These are phyloP conservation scores for Pseudoips prasinana DNA, from an alignment of 2,888 invertebrate genomes.

Conservation along the genomic window DNA sequence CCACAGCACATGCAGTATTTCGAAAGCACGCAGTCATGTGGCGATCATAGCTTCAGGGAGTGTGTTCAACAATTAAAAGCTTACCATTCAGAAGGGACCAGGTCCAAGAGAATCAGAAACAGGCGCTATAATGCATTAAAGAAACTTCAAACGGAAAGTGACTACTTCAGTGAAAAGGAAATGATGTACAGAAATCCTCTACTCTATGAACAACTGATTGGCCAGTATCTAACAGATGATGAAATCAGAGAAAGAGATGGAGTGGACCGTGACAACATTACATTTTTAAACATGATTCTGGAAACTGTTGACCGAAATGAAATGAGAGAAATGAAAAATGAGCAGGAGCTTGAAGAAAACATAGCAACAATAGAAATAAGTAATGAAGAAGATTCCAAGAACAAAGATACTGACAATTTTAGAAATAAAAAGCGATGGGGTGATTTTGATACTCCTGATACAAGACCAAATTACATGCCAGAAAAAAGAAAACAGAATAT, in stretches of 20 bases:
- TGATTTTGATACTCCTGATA: slow-evolving; percentile 76
- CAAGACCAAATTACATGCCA: slow-evolving; percentile 49
- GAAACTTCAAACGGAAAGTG: slow-evolving; percentile 84
- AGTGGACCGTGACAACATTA: slow-evolving; percentile 78
- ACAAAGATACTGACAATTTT: slow-evolving; percentile 29
- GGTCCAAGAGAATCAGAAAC: slow-evolving; percentile 85
- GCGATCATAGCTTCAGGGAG: slow-evolving; percentile 81
- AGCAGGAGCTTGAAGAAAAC: slow-evolving; percentile 83
- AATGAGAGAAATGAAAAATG: slow-evolving; percentile 82
- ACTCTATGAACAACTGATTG: slow-evolving; percentile 94
- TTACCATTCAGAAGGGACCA: slow-evolving; percentile 76
- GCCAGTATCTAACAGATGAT: slow-evolving; percentile 90
- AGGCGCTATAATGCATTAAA: slow-evolving; percentile 91
- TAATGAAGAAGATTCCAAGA: slow-evolving; percentile 29
- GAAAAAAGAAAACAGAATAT: slow-evolving; percentile 53
- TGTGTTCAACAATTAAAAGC: slow-evolving; percentile 84
- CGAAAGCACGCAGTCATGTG: slow-evolving; percentile 50
- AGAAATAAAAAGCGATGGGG: slow-evolving; percentile 71
- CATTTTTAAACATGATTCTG: slow-evolving; percentile 89
- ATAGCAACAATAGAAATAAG: slow-evolving; percentile 50
- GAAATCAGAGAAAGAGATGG: slow-evolving; percentile 86
- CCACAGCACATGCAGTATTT: slow-evolving; percentile 88
- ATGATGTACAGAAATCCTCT: slow-evolving; percentile 97
- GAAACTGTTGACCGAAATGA: slow-evolving; percentile 90
- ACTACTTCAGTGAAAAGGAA: slow-evolving; percentile 94